Base-by-base conservation (phyloP, 2,113 vertebrate genomes). In the Gasterosteus nipponicus region DNA sequence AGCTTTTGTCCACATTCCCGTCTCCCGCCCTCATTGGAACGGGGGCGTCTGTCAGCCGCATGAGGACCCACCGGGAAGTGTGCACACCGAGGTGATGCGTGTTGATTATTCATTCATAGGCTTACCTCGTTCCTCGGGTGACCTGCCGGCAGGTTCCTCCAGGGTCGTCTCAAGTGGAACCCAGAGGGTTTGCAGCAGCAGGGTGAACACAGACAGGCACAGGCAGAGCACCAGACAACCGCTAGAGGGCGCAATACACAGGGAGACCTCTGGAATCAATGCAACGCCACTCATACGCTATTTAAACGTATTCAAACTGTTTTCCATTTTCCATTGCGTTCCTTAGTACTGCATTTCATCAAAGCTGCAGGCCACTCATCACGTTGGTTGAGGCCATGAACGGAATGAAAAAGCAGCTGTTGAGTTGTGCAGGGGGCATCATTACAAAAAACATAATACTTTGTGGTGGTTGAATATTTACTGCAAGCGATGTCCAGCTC, bases 101-200 rank as follows among this genome's bases (percentile, higher is more conserved):
- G 7, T 41, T 59, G 12, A 29, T 65, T n/a, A 60, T 51, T 19
- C 15, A 16, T 33, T 58, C 15, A 47, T n/a, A 11, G 7, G 33
- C 3, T 14, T 81, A 94, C 92, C 87, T 42, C 82, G 80, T 41
- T 89, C 86, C 26, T 92, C 83, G 1, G 87, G 89, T 41, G 86
- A 87, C 69, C 81, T 89, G 39, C 89, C 87, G 15, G 77, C 76
- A 58, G 79, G 67, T 57, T 86, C 82, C 14, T 87, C 80, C 2
- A 22, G 58, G 39, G 80, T 64, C 19, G 73, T 74, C 73, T 92
- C 89, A 5, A 67, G 63, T 0, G 91, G 93, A 39, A 93, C 75
- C 91, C 87, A 92, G 49, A 93, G 82, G 69, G 81, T 89, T 87
- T 93, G 92, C 1, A 94, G 87, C 73, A 94, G 84, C 72, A 93